phyloP scores from a whole-genome alignment of 2,888 invertebrate genomes.

The Pristionchus arcanus region DNA sequence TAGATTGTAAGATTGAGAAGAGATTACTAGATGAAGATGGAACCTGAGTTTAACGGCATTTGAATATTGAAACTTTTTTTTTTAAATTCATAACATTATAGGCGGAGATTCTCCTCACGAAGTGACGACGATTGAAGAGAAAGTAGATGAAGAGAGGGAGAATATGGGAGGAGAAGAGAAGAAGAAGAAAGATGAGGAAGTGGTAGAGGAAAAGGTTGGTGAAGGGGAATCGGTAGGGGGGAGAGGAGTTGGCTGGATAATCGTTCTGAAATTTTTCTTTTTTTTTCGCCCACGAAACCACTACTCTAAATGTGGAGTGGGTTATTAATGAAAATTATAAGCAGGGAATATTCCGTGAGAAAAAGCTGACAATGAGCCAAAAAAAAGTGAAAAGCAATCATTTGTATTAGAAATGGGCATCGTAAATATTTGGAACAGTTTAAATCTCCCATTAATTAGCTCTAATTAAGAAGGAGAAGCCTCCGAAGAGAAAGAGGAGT shows the following conservation, averaged over 20 bases:
- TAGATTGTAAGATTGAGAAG: no score
- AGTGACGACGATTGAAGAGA: conserved; percentile 23
- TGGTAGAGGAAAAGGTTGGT: conserved; percentile 9
- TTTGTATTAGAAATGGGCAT: no score
- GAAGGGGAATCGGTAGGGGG: not conserved
- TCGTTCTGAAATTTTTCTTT: no score
- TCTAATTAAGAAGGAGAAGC: conserved; percentile 15
- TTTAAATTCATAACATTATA: not conserved
- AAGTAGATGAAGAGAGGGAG: conserved; percentile 43
- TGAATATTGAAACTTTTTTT: no score
- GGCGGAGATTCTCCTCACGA: conserved; percentile 10
- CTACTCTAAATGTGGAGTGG: no score
- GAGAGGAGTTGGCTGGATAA: not conserved
- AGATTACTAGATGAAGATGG: no score
- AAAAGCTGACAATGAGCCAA: no score
- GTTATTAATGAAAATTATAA: no score
- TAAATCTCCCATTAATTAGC: not conserved
- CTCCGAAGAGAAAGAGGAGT: conserved; percentile 38
- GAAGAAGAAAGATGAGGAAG: not conserved
- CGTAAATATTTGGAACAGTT: not conserved
- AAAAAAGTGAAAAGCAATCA: no score
- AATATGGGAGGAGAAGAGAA: conserved; percentile 24
- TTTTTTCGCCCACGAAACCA: no score
- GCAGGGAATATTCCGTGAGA: no score
- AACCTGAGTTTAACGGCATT: no score